A percentile compares a stretch with the other conserved stretches of the same genome.
Conservation (phyloP, 1,140 invertebrate species). For the Drosophila nannoptera region DNA sequence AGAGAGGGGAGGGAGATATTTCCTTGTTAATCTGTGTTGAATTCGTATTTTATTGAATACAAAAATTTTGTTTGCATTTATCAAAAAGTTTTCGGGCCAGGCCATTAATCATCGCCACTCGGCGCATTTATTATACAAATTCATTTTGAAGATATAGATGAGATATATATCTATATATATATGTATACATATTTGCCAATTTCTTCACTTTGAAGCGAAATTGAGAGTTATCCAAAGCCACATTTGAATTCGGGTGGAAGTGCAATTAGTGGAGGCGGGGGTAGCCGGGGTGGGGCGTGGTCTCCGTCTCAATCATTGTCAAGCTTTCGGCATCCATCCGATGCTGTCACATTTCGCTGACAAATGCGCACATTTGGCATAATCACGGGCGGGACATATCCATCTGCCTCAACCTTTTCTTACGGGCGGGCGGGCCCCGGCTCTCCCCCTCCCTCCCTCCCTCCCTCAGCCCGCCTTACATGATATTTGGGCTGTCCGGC, state of each 20-base stretch:
- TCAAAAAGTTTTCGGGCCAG: slow-evolving; percentile 23
- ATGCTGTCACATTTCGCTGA: slow-evolving; percentile 56
- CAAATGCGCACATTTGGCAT: slow-evolving; percentile 47
- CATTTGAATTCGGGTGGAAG: neutral
- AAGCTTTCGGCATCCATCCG: slow-evolving; percentile 1
- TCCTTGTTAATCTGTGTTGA: slow-evolving; percentile 34
- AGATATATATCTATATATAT: no score
- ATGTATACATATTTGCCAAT: no score
- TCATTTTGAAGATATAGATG: neutral
- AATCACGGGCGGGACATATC: slow-evolving; percentile 30
- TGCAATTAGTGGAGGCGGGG: slow-evolving; percentile 29
- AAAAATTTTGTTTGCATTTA: slow-evolving; percentile 27
- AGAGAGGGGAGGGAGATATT: no score
- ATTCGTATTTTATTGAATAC: slow-evolving; percentile 35
- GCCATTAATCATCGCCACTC: slow-evolving; percentile 35
- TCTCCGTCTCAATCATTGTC: slow-evolving; percentile 17
- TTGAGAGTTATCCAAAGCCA: no score
- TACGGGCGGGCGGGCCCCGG: no score
- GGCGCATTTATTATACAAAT: slow-evolving; percentile 28
- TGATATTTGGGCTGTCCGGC: neutral
- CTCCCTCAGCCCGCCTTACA: no score
- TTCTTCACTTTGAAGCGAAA: no score
- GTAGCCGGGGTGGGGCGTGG: slow-evolving; percentile 1
- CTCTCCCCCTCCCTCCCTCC: no score
- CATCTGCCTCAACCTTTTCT: neutral